Evolutionary conservation across 2,797 vertebrate genomes (phyloP), one percentile per base, ranked within the genome.

Genomic region (Orientallactaga sibirica): DNA sequence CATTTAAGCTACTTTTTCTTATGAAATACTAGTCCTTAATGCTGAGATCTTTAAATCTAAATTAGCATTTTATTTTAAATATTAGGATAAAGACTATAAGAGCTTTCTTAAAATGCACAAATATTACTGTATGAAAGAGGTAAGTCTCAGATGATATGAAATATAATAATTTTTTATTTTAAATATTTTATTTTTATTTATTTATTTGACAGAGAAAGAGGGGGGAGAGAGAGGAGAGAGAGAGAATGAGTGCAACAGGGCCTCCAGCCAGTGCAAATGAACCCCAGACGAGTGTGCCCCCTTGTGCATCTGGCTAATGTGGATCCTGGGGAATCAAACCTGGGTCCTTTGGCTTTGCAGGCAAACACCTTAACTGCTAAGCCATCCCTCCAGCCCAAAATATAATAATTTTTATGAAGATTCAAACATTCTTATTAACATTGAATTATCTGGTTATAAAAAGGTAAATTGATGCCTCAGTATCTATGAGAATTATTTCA

Each of bases 21-120:
- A 90, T 48, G 71, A 90, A 55, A 75, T 66, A 55, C 22, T 71
- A 67, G 43, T 88, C 75, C 70, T 43, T 41, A 78, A 41, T 29
- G 37, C 76, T 64, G n/a, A 86, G 92, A 95, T 86, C 77, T 41
- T 43, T 22, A 94, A 70, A 64, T 89, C 43, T 90, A 84, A 87
- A 78, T 90, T 68, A 67, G 19, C n/a, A 0, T 22, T 81, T 86
- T 87, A 20, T 73, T 92, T 88, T 88, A 37, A 66, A 37, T 62
- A 77, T 84, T 87, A 68, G 48, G 18, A 74, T 77, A n/a, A 79
- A 79, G 71, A 37, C 48, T 85, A 73, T 52, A 77, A 62, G 74
- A 67, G 20, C 18, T 87, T 55, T 78, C 37, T 74, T 61, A 79
- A 62, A 9, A 37, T 0, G 27, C 27, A 52, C 29, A n/a, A 55